A percentile compares a stretch with the other conserved stretches of the same genome.
Conservation (phyloP, 2,888 invertebrate species). For the Heliothis peltigera region DNA sequence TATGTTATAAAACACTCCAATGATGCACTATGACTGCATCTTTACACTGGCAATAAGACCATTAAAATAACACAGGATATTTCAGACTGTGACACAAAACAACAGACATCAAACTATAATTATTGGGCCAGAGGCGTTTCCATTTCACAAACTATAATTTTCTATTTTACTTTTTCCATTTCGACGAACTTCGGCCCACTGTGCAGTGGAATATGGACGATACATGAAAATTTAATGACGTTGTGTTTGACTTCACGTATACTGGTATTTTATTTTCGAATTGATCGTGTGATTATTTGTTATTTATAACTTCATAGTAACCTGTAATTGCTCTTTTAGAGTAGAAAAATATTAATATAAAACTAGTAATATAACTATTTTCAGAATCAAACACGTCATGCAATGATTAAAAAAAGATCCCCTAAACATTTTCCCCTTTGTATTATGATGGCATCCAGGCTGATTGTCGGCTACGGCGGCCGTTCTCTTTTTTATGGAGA, state of each 20-base stretch:
- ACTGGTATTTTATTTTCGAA: slow-evolving; percentile 4
- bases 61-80: slow-evolving; percentile 43
- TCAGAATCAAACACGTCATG: too few species aligned
- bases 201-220: slow-evolving; percentile 17
- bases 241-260: slow-evolving; percentile 8
- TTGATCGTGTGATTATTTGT: not conserved
- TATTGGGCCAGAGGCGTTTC: slow-evolving; percentile 52
- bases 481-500: too few species aligned
- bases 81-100: slow-evolving; percentile 43
- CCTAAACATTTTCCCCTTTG: too few species aligned
- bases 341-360: too few species aligned
- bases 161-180: slow-evolving; percentile 44
- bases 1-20: not conserved
- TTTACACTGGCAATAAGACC: slow-evolving; percentile 32
- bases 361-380: too few species aligned
- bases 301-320: not conserved
- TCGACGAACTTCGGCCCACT: slow-evolving; percentile 24
- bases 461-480: too few species aligned
- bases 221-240: slow-evolving; percentile 26
- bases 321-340: not conserved
- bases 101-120: slow-evolving; percentile 53
- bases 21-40: slow-evolving; percentile 12
- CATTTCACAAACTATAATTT: slow-evolving; percentile 59
- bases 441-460: too few species aligned
- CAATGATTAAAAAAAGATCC: too few species aligned